A percentile compares a stretch with the other conserved stretches of the same genome.
Evolutionary conservation across 2,888 invertebrate species (phyloP).

Genomic region (Drosophila robusta): DNA sequence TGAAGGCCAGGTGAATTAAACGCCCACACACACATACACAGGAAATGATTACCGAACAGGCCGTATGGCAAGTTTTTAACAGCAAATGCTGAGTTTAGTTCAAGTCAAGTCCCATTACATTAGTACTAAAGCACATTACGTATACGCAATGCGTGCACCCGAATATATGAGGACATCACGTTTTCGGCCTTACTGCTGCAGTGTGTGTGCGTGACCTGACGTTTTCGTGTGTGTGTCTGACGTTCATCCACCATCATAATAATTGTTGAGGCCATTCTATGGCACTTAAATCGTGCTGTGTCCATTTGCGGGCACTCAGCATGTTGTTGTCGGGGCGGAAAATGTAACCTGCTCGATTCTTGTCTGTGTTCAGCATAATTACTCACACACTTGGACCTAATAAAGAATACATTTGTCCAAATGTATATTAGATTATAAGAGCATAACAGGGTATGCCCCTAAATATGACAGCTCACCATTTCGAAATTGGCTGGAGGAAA

Average conservation of each 20-base stretch:
- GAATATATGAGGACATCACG: constrained; percentile 6
- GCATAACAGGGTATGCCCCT: neutral
- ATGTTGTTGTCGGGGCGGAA: neutral
- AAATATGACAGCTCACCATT: neutral
- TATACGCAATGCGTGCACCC: constrained; percentile 28
- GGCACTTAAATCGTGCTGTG: constrained; percentile 19
- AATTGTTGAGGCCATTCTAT: constrained; percentile 30
- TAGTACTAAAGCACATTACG: constrained; percentile 14
- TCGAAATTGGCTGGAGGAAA: neutral
- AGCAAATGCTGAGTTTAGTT: constrained; percentile 11
- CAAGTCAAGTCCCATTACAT: constrained; percentile 11
- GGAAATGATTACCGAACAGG: neutral
- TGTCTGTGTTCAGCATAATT: constrained; percentile 1
- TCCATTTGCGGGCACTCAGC: constrained; percentile 29
- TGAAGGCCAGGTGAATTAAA: constrained; percentile 6
- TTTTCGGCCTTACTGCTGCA: constrained; percentile 2
- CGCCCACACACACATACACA: neutral
- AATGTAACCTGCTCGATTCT: neutral
- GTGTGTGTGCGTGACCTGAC: constrained; percentile 10
- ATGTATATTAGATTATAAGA: constrained; percentile 15
- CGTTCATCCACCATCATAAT: constrained; percentile 16
- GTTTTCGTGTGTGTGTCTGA: constrained; percentile 3
- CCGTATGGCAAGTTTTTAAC: neutral
- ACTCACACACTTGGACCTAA: constrained; percentile 5
- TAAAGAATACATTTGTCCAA: constrained; percentile 8